Evolutionary conservation across 2,888 invertebrate species (phyloP).

Genomic region (Teleogryllus oceanicus): DNA sequence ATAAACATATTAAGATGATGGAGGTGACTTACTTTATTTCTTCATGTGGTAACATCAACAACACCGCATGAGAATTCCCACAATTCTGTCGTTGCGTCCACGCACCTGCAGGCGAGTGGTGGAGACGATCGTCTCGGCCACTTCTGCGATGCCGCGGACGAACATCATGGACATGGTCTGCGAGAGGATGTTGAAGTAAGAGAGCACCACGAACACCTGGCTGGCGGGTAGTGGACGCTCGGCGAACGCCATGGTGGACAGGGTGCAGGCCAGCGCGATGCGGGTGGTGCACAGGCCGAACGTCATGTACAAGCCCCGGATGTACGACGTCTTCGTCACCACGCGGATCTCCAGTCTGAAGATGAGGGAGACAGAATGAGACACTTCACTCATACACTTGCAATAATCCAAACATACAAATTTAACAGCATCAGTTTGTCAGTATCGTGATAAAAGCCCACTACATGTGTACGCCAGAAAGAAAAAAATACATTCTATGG

Average conservation of each 20-base stretch:
- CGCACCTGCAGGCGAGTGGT: conserved; percentile 60
- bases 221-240: conserved; percentile 33
- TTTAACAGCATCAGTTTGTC: too few relatives aligned
- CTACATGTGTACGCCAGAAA: too few relatives aligned
- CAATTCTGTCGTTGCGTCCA: too few relatives aligned
- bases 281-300: conserved; percentile 50
- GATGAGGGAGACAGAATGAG: too few relatives aligned
- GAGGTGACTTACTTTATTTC: too few relatives aligned
- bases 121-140: conserved; percentile 75
- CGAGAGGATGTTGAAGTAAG: conserved; percentile 55
- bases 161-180: conserved; percentile 59
- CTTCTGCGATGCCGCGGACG: conserved; percentile 64
- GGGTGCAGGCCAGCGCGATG: conserved; percentile 39
- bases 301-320: conserved; percentile 49
- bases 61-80: too few relatives aligned
- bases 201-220: conserved; percentile 53
- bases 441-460: too few relatives aligned
- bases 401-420: too few relatives aligned
- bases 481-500: too few relatives aligned
- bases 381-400: too few relatives aligned
- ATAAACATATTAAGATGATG: too few relatives aligned
- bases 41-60: too few relatives aligned
- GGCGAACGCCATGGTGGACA: conserved; percentile 38
- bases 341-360: conserved; percentile 49
- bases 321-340: conserved; percentile 43